Percentiles rank a stretch among this genome's conserved stretches.
phyloP scores from a whole-genome alignment of 2,888 invertebrate species.

The Dasypolia templi region DNA sequence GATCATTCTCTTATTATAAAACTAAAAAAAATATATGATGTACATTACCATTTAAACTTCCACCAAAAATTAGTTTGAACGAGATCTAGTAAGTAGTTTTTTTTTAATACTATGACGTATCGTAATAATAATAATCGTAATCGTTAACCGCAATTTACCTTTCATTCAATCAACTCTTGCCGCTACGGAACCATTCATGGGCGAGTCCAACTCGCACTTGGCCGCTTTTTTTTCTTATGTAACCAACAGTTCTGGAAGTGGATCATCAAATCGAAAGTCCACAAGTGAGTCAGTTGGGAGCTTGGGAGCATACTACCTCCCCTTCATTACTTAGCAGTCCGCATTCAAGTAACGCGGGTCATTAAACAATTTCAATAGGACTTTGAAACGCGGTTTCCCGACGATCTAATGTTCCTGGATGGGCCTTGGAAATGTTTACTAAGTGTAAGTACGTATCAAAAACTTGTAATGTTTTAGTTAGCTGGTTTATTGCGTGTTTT shows the following conservation, averaged over 20 bases:
- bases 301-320: conserved; percentile 59
- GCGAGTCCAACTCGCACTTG: no score
- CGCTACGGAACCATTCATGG: no score
- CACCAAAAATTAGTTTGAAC: no score
- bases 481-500: not conserved
- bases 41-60: no score
- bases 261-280: conserved; percentile 60
- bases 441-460: conserved; percentile 9
- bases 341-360: conserved; percentile 74
- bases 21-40: no score
- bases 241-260: conserved; percentile 43
- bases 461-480: conserved; percentile 22
- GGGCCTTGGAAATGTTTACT: conserved; percentile 14
- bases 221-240: no score
- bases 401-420: conserved; percentile 59
- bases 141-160: no score
- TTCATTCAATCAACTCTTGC: no score
- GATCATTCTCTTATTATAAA: no score
- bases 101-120: no score
- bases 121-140: no score
- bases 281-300: conserved; percentile 57
- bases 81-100: no score
- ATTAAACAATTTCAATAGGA: conserved; percentile 77
- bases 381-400: conserved; percentile 65
- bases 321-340: conserved; percentile 71